These are phyloP conservation scores for Uria aalge DNA, from an alignment of 2,113 vertebrate genomes.

Conservation along the genomic window DNA sequence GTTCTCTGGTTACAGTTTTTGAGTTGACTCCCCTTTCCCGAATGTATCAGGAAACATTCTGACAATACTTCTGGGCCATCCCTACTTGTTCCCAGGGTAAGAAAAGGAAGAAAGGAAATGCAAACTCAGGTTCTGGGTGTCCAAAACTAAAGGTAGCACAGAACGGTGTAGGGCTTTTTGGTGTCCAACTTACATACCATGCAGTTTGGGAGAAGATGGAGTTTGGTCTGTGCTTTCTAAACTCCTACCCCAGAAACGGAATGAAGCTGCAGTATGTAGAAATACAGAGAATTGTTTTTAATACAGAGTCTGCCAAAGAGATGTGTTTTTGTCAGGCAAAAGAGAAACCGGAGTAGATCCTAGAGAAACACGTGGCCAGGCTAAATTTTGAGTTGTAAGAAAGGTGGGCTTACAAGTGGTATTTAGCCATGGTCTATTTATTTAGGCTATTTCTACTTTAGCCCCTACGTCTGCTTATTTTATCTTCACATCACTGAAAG, in stretches of 20 bases:
- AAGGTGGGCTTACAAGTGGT: neutral
- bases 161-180: neutral
- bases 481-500: neutral
- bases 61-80: neutral
- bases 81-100: neutral
- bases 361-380: neutral
- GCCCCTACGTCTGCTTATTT: neutral
- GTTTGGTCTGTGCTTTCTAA: neutral
- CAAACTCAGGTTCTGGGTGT: neutral
- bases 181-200: accelerated
- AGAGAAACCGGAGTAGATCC: neutral
- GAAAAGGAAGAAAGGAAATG: neutral
- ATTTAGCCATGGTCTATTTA: neutral
- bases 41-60: neutral
- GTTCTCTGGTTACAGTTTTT: neutral
- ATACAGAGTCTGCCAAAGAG: neutral
- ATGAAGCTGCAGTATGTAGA: neutral
- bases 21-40: neutral
- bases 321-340: neutral
- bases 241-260: neutral
- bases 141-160: neutral
- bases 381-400: neutral
- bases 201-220: neutral
- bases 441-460: neutral
- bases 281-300: neutral